phyloP scores from a whole-genome alignment of 2,888 invertebrate genomes.

The Melinaea menophilus region DNA sequence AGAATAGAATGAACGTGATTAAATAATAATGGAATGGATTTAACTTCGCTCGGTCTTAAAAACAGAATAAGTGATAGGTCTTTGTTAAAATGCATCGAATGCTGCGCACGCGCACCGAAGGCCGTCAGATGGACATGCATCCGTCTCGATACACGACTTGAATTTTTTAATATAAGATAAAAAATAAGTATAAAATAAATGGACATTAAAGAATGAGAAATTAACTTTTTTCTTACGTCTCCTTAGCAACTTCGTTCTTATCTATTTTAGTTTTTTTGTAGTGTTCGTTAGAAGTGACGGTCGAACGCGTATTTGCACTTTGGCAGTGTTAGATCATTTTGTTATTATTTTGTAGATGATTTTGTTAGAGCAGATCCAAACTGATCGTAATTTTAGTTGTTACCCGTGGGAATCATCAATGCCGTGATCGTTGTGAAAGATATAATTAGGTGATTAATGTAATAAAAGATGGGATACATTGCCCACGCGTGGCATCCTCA shows the following conservation, averaged over 20 bases:
- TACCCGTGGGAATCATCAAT: no score
- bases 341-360: no score
- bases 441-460: constrained; percentile 2
- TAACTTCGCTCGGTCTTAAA: no score
- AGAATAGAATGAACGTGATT: no score
- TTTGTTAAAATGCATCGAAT: constrained; percentile 42
- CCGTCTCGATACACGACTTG: constrained; percentile 50
- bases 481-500: background rate
- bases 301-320: no score
- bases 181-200: constrained; percentile 43
- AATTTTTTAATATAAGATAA: constrained; percentile 52
- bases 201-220: constrained; percentile 45
- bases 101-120: constrained; percentile 61
- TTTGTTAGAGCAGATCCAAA: no score
- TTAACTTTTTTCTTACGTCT: constrained; percentile 48
- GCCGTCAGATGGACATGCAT: constrained; percentile 51
- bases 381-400: no score
- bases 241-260: background rate
- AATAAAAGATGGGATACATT: constrained; percentile 2
- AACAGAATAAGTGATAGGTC: background rate
- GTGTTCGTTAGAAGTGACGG: no score
- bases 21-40: no score
- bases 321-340: no score
- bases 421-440: background rate
- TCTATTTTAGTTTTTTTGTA: background rate